Conservation (phyloP, 2,797 vertebrate species). For the Poecilia wingei region DNA sequence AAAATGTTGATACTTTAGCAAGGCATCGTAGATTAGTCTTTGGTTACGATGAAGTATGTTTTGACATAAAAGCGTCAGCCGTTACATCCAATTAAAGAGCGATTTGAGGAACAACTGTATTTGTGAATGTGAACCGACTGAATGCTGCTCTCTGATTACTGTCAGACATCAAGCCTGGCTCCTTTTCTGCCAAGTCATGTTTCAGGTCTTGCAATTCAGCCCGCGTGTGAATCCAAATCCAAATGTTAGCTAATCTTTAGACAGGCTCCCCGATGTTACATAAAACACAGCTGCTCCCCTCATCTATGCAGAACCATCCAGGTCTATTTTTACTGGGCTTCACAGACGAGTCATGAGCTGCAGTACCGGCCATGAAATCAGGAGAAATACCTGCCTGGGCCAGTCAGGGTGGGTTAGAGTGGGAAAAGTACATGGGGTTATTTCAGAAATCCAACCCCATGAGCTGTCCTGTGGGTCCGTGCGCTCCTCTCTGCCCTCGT, state of each 20-base stretch:
- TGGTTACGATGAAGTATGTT: background rate
- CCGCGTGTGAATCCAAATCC: constrained; percentile 13
- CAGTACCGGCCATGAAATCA: constrained; percentile 41
- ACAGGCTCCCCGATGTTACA: constrained; percentile 63
- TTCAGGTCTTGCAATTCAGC: constrained; percentile 39
- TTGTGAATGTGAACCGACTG: background rate
- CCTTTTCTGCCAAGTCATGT: constrained; percentile 58
- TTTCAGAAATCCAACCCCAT: constrained; percentile 54
- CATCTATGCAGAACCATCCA: constrained; percentile 43
- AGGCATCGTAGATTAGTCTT: background rate
- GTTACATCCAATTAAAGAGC: background rate
- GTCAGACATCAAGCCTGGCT: constrained; percentile 19
- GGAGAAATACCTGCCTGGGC: constrained; percentile 42
- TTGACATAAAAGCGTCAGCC: background rate
- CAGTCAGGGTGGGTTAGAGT: constrained; percentile 3
- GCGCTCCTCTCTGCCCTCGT: constrained; percentile 40
- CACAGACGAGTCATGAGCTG: background rate
- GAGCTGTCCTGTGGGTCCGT: constrained; percentile 23
- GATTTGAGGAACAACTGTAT: background rate
- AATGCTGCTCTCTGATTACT: constrained; percentile 1
- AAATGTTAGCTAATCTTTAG: constrained; percentile 38
- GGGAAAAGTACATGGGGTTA: constrained; percentile 34
- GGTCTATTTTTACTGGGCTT: constrained; percentile 74
- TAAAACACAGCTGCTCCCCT: constrained; percentile 79
- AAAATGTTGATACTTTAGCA: background rate